phyloP scores from a whole-genome alignment of 2,888 invertebrate genomes.

The Empis stercorea region DNA sequence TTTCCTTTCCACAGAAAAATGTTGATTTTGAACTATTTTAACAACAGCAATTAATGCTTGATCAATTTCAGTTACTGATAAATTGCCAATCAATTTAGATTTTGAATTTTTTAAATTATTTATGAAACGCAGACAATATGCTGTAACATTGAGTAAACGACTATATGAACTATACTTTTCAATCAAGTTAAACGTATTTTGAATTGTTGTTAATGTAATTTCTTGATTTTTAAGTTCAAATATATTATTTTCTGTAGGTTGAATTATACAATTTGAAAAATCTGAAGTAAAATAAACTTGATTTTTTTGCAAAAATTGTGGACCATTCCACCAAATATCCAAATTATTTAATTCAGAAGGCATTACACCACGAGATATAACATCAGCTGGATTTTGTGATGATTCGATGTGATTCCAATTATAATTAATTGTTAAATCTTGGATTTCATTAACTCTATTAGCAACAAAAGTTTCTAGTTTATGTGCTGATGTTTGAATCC shows the following conservation, averaged over 20 bases:
- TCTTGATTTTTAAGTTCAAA: too few relatives aligned
- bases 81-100: background rate
- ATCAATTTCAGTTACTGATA: background rate
- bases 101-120: background rate
- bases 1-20: too few relatives aligned
- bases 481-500: background rate
- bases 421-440: background rate
- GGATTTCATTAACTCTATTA: background rate
- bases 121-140: background rate
- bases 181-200: background rate
- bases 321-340: background rate
- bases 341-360: background rate
- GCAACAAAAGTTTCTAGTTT: background rate
- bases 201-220: slow-evolving; percentile 6
- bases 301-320: slow-evolving; percentile 1
- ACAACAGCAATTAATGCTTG: too few relatives aligned
- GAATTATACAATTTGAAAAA: too few relatives aligned
- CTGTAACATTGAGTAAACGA: background rate
- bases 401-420: background rate
- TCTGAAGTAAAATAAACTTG: slow-evolving; percentile 7
- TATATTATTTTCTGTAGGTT: too few relatives aligned
- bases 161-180: background rate
- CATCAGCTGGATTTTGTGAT: background rate
- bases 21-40: too few relatives aligned
- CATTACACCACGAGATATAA: background rate